Evolutionary conservation across 1,140 invertebrate species (phyloP), one percentile per base, ranked within the genome.

Genomic region (Eufriesea mexicana): DNA sequence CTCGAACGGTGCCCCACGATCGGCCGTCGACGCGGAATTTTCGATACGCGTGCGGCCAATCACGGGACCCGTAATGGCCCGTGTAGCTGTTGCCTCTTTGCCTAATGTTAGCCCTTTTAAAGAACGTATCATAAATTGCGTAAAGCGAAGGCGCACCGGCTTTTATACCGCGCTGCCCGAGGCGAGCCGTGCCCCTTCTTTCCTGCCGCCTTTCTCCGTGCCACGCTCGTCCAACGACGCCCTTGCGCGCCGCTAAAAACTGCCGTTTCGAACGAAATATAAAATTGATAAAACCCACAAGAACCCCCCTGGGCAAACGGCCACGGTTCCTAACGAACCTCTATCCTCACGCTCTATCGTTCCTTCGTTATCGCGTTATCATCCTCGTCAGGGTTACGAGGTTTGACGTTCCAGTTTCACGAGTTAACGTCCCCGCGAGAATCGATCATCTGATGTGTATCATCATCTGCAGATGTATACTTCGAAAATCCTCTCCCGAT

Each of bases 51-150:
- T 83, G 73, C 80, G 66, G 28, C 74, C 74, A 78, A 83, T 83
- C 80, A 54, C 28, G 47, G 55, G 20, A 51, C 71, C 20, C 68
- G 57, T 83, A 83, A 83, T 28, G 28, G 55, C 25, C 47, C 55
- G 20, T 25, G 66, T 54, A 61, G 54, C 35, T 67, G 73, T 9
- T 51, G 80, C 80, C 80, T 70, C 49, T 62, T 70, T 68, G 55
- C 72, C 74, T 78, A 78, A 83, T 83, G 64, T 83, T 78, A 83
- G 74, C 80, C 74, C 80, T 59, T 78, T 83, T 78, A 70, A 83
- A 62, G 80, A 83, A 83, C 80, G 80, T 77, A 83, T 78, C 74
- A 62, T 83, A 83, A 83, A 83, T 83, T 83, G 80, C 80, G 74
- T 78, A 83, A 83, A 83, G 80, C 80, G 80, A 83, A 70, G 45